Percentiles rank a stretch among this genome's conserved stretches.
Evolutionary conservation across 2,888 invertebrate genomes (phyloP).

Genomic region (Coenonympha glycerion): DNA sequence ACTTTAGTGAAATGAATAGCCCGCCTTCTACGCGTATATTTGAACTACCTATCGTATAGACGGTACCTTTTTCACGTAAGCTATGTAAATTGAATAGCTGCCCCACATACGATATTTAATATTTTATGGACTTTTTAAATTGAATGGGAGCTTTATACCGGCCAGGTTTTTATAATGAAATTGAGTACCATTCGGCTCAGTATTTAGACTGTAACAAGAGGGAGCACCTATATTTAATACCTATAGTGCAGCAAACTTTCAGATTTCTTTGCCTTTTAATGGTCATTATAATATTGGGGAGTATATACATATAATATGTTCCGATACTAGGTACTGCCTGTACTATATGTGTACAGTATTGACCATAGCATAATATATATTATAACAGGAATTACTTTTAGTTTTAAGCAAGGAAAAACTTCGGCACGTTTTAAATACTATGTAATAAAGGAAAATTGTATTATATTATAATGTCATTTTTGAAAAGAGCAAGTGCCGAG

Average conservation of each 20-base stretch:
- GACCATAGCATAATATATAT: no score
- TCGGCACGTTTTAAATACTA: no score
- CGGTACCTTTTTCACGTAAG: conserved; percentile 24
- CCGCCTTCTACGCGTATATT: conserved; percentile 39
- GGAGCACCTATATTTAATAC: conserved; percentile 6
- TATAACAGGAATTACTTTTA: no score
- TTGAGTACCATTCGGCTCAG: conserved; percentile 2
- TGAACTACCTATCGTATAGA: conserved; percentile 31
- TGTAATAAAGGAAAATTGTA: no score
- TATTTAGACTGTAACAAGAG: conserved; percentile 13
- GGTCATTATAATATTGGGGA: no score
- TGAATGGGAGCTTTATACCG: conserved; percentile 24
- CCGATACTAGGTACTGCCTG: no score
- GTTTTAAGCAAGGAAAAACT: no score
- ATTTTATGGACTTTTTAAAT: conserved; percentile 28
- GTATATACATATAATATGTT: no score
- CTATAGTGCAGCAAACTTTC: not conserved
- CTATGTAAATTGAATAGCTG: conserved; percentile 34
- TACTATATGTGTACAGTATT: no score
- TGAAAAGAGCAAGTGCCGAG: no score
- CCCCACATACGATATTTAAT: conserved; percentile 30
- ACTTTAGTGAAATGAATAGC: conserved; percentile 68
- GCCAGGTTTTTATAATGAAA: conserved; percentile 15
- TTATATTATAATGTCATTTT: no score
- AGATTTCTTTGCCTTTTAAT: no score